Base-by-base conservation (phyloP, 1,140 invertebrate species). In the Orchestia grillus region DNA sequence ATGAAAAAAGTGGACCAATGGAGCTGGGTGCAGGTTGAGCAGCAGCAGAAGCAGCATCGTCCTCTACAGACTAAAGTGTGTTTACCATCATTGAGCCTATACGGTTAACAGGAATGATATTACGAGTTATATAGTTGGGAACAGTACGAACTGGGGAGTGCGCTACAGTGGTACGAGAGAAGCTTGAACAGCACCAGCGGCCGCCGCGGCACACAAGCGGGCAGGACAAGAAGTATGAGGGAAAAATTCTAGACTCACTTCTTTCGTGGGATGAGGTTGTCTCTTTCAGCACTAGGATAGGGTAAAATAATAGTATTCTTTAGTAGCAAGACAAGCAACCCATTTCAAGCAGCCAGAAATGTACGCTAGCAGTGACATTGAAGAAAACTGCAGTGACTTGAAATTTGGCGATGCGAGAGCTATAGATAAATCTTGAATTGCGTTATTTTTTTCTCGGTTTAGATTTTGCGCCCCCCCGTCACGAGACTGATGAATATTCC, bases 81-180 rank as follows among this genome's bases (percentile, higher is more conserved):
- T 94, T 94, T 94, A 45, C 92, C 92, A 94, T 94, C 92, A 94
- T 94, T 94, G 92, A 94, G 92, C 92, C 92, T 94, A 94, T 94
- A 94, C 92, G 92, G 92, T 94, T 94, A 94, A 94, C 92, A 94
- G 92, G 92, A 94, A 94, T 94, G 92, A 94, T 94, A 94, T 94
- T 94, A 94, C 44, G 92, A 94, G 92, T 94, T 94, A 94, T 94
- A 45, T 94, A 45, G 41, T 45, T 11, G 92, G 92, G n/a, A 42
- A 90, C 1, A 90, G 62, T 77, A 77, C 62, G 62, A 28, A 28
- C 62, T 77, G 11, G 62, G 62, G 11, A 36, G 62, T 77, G 62
- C 62, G 62, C 62, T 77, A 77, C 62, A 77, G 62, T 3, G 62
- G 62, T 77, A 77, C 62, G 28, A 77, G 62, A 77, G 62, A 77